These are phyloP conservation scores for Aporrectodea caliginosa DNA, from an alignment of 1,140 invertebrate genomes.

Conservation along the genomic window DNA sequence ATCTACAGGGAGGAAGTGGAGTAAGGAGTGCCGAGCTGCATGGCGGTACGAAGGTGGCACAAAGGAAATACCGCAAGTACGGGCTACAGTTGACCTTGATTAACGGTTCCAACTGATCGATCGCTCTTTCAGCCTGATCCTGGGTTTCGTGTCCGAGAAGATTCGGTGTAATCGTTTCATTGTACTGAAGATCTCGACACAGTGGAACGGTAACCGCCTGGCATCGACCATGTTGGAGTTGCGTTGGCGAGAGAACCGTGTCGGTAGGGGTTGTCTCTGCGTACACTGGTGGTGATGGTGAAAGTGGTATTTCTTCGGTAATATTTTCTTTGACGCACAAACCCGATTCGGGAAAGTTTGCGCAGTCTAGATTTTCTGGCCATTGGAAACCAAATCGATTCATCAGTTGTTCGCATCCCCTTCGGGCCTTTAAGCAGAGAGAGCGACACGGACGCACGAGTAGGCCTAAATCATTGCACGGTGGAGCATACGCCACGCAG, in stretches of 20 bases:
- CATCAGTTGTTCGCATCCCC: conserved; percentile 87
- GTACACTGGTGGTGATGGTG: too few relatives aligned
- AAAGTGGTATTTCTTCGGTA: too few relatives aligned
- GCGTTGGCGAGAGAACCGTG: too few relatives aligned
- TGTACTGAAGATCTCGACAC: neutral
- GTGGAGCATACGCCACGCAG: conserved; percentile 90
- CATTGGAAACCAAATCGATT: conserved; percentile 86
- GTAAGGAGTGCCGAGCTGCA: neutral
- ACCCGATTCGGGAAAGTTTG: conserved; percentile 75
- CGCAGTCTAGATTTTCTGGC: conserved; percentile 89
- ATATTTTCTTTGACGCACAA: too few relatives aligned
- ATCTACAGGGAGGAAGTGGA: neutral
- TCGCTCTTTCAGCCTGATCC: neutral
- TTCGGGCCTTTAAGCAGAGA: conserved; percentile 47
- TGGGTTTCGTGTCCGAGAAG: neutral
- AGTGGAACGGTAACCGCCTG: neutral
- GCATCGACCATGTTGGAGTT: too few relatives aligned
- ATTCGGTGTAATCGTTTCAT: neutral
- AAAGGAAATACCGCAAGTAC: neutral
- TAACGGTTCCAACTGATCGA: neutral
- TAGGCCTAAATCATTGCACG: conserved; percentile 77
- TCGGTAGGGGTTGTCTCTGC: too few relatives aligned
- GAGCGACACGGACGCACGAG: conserved; percentile 88
- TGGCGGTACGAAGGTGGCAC: neutral
- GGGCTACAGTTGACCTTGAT: neutral